Evolutionary conservation across 2,888 invertebrate genomes (phyloP).

Genomic region (Epirrhoe alternata): DNA sequence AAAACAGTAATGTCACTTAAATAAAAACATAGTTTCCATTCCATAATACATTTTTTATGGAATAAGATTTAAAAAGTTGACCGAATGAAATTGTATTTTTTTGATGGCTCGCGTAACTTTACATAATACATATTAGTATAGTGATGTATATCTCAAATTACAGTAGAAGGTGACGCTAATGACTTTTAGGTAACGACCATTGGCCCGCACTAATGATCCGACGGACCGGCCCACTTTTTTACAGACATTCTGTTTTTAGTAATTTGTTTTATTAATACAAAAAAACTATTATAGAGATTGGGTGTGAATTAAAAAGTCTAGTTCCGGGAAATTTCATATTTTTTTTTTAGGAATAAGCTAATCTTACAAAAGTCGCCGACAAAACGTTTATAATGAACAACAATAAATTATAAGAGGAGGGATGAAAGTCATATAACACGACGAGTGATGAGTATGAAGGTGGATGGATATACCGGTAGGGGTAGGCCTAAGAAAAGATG

Average conservation of each 20-base stretch:
- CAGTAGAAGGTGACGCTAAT: conserved; percentile 82
- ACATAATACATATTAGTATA: conserved; percentile 45
- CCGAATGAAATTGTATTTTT: neutral
- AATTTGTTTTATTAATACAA: conserved; percentile 21
- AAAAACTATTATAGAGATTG: conserved; percentile 15
- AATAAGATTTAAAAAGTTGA: neutral
- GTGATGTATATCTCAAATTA: conserved; percentile 70
- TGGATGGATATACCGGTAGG: no score
- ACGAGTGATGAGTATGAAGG: no score
- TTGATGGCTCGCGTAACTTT: conserved; percentile 19
- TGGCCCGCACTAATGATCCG: conserved; percentile 80
- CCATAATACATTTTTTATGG: no score
- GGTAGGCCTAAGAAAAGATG: no score
- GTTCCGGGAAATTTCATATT: conserved; percentile 33
- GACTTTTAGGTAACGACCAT: conserved; percentile 84
- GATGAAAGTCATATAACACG: no score
- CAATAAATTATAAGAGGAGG: no score
- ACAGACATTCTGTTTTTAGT: conserved; percentile 71
- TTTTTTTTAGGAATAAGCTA: neutral
- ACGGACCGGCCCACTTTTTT: conserved; percentile 80
- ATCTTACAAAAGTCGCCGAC: no score
- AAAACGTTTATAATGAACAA: no score
- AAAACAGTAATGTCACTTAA: no score
- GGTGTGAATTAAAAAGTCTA: conserved; percentile 2
- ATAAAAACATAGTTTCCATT: no score